Base-by-base conservation (phyloP, 2,888 invertebrate species). In the Monochamus alternatus region DNA sequence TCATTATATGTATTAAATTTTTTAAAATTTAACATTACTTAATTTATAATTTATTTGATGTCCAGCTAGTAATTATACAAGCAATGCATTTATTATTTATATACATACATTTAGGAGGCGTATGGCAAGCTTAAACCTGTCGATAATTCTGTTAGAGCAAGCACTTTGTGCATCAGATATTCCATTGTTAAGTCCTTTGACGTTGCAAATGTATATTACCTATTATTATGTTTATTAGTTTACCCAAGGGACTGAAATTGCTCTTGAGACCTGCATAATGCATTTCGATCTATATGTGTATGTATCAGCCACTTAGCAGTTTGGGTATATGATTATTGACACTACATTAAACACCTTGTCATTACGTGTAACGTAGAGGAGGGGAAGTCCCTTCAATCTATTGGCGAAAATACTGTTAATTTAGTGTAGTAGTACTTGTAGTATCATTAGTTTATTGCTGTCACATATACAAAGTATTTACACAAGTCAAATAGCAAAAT, bases 161-260 rank as follows among this genome's bases (percentile, higher is more conserved):
- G 55, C 55, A 55, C 55, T 55, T 55, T 22, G n/a, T 55, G n/a
- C 55, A 55, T 55, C 55, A 55, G n/a, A 55, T 55, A 55, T 14
- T 55, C 3, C 55, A 8, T 51, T n/a, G n/a, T n/a, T 55, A 55
- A 55, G 55, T 3, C 55, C 55, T 55, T 55, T 55, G 55, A 55
- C n/a, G 55, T 14, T 55, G 14, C n/a, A 22, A 55, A 55, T 55
- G 22, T 55, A 55, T 55, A 55, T 47, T 7, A 5, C n/a, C 55
- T n/a, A 22, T 55, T 55, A 55, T 55, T 55, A 55, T 55, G 55
- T 55, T 55, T 55, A 55, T 55, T 55, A 55, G 14, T 55, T 55
- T 55, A 55, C 55, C n/a, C 10, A 55, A 22, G n/a, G 55, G 55
- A 22, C 22, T 55, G 2, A 55, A 55, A 55, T 55, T 55, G n/a